These are phyloP conservation scores for Stratiomys singularior DNA, from an alignment of 2,888 invertebrate species.

Conservation along the genomic window DNA sequence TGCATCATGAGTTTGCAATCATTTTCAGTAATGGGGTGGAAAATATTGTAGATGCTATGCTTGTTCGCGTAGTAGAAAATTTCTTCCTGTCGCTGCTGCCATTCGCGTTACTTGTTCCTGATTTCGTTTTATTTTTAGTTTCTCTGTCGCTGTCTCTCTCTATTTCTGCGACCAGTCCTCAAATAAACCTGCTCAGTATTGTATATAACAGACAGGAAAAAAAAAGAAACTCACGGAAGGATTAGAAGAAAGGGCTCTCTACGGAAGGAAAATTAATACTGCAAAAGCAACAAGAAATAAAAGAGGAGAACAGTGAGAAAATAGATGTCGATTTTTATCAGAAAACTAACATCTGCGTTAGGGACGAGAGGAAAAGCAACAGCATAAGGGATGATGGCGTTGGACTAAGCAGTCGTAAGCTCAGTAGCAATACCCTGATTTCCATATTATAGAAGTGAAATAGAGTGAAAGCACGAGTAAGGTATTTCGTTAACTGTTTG, in stretches of 20 bases:
- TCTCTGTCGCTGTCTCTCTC: background rate
- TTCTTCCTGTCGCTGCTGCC: slow-evolving; percentile 3
- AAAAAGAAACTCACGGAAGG: background rate
- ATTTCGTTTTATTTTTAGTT: too few species aligned
- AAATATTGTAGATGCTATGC: slow-evolving; percentile 9
- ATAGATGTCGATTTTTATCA: slow-evolving; percentile 4
- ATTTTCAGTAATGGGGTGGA: slow-evolving; percentile 48
- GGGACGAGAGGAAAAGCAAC: background rate
- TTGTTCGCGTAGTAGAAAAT: slow-evolving; percentile 12
- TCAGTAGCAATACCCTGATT: background rate
- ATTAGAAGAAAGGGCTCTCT: slow-evolving; percentile 37
- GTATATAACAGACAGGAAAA: background rate
- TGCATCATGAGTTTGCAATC: slow-evolving; percentile 50
- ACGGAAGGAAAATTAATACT: slow-evolving; percentile 49
- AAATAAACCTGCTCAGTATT: background rate
- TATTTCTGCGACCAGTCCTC: background rate
- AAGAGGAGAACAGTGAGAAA: background rate
- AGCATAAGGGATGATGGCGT: too few species aligned
- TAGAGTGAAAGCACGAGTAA: too few species aligned
- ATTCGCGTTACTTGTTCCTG: background rate
- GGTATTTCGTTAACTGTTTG: too few species aligned
- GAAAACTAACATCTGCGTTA: slow-evolving; percentile 22
- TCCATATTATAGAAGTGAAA: background rate
- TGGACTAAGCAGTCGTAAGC: background rate
- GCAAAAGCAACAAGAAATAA: background rate